Evolutionary conservation across 2,888 invertebrate genomes (phyloP).

Genomic region (Sturmia bella): DNA sequence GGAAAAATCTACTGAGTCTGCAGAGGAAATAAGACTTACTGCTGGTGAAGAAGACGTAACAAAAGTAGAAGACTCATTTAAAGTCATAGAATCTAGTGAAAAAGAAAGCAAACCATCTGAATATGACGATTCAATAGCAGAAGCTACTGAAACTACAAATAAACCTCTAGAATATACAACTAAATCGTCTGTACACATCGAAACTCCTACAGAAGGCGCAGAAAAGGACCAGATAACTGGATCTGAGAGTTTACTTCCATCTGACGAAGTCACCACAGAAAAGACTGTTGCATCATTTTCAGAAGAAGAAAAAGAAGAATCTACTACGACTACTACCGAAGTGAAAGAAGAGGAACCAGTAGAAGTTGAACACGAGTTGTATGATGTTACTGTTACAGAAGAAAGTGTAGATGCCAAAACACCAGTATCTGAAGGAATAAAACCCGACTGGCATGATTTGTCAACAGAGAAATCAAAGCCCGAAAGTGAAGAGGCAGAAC

Average conservation of each 20-base stretch:
- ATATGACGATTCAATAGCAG: conserved; percentile 11
- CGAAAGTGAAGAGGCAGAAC: conserved; percentile 8
- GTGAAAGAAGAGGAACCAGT: conserved; percentile 1
- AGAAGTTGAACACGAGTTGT: conserved; percentile 3
- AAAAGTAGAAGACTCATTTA: not conserved
- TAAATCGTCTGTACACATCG: not conserved
- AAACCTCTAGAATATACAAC: not conserved
- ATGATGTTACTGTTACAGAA: conserved; percentile 4
- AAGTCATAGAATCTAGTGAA: not conserved
- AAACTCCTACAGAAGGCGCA: conserved; percentile 2
- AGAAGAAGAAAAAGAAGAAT: conserved; percentile 45
- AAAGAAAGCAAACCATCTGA: conserved; percentile 22
- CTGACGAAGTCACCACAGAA: conserved; percentile 53
- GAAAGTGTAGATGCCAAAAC: conserved; percentile 9
- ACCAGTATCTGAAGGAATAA: not conserved
- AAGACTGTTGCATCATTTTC: conserved; percentile 32
- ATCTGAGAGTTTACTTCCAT: not conserved
- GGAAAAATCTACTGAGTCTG: conserved; percentile 19
- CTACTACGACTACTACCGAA: conserved; percentile 6
- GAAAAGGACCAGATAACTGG: conserved; percentile 28
- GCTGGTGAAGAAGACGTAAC: conserved; percentile 27
- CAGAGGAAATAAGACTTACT: conserved; percentile 13
- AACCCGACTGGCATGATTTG: not conserved
- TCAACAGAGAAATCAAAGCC: conserved; percentile 15
- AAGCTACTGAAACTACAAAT: conserved; percentile 14